Evolutionary conservation across 2,113 vertebrate genomes (phyloP).

Genomic region (Oenanthe melanoleuca): DNA sequence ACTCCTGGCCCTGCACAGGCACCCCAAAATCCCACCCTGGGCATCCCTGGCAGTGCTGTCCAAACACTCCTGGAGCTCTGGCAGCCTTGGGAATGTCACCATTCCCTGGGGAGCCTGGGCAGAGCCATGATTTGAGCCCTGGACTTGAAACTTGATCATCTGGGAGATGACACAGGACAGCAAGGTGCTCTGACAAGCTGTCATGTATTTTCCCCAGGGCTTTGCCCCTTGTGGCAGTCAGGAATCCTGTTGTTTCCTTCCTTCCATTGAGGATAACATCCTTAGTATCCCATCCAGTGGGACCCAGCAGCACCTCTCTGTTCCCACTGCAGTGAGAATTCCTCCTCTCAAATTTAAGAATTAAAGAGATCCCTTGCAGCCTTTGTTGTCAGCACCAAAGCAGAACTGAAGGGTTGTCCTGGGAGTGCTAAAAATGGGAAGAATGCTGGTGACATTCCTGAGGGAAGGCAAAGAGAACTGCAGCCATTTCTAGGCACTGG

Average conservation of each 20-base stretch:
- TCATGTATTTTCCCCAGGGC: background rate
- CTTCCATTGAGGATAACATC: background rate
- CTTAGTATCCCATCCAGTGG: background rate
- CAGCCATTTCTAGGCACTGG: background rate
- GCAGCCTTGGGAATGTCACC: fast-evolving
- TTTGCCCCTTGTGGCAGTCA: background rate
- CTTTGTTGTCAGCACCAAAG: background rate
- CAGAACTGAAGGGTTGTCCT: background rate
- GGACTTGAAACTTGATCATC: background rate
- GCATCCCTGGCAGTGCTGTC: fast-evolving
- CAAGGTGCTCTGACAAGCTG: background rate
- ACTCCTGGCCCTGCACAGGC: fast-evolving
- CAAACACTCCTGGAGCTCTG: background rate
- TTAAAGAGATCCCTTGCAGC: background rate
- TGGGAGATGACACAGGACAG: background rate
- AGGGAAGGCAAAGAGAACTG: background rate
- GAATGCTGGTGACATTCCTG: background rate
- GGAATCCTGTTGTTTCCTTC: background rate
- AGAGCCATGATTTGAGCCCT: background rate
- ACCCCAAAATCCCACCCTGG: background rate
- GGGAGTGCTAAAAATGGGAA: background rate
- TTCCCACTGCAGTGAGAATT: background rate
- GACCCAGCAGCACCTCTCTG: background rate
- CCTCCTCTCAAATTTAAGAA: background rate
- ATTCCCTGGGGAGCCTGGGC: background rate